Evolutionary conservation across 2,113 vertebrate genomes (phyloP), one percentile per base, ranked within the genome.

Genomic region (Leptobrachium ailaonicum): DNA sequence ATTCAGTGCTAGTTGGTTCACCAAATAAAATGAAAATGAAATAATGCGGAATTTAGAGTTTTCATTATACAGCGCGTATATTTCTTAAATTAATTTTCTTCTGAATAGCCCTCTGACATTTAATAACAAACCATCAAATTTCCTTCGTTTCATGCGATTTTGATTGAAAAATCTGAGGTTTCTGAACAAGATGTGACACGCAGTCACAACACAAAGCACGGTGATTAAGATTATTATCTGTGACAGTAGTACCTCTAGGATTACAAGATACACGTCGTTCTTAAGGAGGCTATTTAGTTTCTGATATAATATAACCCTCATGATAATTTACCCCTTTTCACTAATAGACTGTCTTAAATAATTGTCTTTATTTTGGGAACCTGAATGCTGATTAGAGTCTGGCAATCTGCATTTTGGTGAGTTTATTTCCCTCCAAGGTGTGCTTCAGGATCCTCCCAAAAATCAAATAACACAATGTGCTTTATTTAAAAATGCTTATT

Each of bases 161-260:
- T 47, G 4, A 7, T 5, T 68, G 43, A 44, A 68, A 68, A 68
- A 45, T 32, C 3, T 41, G 45, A 69, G 41, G 66, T 70, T 32
- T 60, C 41, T 13, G 43, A 58, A 41, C 50, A 58, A 43, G 53
- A 58, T 20, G 14, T 69, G 75, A 69, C 50, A 44, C 43, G 14
- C 54, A 40, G 66, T 14, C 50, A 58, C 42, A 54, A 71, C 43
- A 62, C 68, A 78, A n/a, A 56, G 47, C 60, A 32, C 41, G 3
- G 63, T 72, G 45, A 73, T 79, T 72, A 56, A 66, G 45, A 44
- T 63, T 47, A 71, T 71, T 73, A 71, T 32, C 62, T 53, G 8
- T 72, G 58, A 14, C 32, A 41, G 77, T 8, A 71, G 4, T 42
- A 14, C n/a, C 14, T 54, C 20, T 68, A 44, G 12, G 40, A 70